A percentile compares a stretch with the other conserved stretches of the same genome.
Evolutionary conservation across 2,888 invertebrate species (phyloP).

Genomic region (Cosmopolites sordidus): DNA sequence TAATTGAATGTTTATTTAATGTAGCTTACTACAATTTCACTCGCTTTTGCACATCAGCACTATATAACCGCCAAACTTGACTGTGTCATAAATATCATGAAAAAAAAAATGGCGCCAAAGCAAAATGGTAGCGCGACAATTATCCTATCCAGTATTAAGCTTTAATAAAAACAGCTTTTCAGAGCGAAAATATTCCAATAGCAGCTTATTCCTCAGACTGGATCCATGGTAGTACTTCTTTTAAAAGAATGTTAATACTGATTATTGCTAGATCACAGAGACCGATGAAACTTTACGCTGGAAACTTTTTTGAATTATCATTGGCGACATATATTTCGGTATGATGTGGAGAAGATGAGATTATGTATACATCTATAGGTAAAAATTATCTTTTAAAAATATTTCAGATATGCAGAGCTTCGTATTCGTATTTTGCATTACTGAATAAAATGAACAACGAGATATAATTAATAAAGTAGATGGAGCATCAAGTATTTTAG

Average conservation of each 20-base stretch:
- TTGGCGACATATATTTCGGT: neutral
- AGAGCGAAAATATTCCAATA: constrained; percentile 2
- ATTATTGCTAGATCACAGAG: neutral
- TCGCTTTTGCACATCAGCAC: too few relatives aligned
- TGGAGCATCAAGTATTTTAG: too few relatives aligned
- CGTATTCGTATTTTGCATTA: constrained; percentile 2
- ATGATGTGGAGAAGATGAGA: neutral
- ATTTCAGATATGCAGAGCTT: neutral
- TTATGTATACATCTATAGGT: neutral
- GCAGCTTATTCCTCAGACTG: neutral
- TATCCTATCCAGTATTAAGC: too few relatives aligned
- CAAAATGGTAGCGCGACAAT: too few relatives aligned
- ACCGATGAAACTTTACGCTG: constrained; percentile 2
- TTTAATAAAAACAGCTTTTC: neutral
- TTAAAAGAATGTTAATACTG: neutral
- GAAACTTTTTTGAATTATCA: constrained; percentile 2
- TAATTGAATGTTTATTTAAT: too few relatives aligned
- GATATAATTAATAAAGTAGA: neutral
- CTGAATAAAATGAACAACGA: neutral
- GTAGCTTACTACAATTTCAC: too few relatives aligned
- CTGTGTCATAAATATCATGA: too few relatives aligned
- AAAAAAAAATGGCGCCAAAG: too few relatives aligned
- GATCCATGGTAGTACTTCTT: neutral
- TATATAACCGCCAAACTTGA: too few relatives aligned
- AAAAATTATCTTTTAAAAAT: neutral